Evolutionary conservation across 2,888 invertebrate species (phyloP), one percentile per base, ranked within the genome.

Genomic region (Drosophila algonquin): DNA sequence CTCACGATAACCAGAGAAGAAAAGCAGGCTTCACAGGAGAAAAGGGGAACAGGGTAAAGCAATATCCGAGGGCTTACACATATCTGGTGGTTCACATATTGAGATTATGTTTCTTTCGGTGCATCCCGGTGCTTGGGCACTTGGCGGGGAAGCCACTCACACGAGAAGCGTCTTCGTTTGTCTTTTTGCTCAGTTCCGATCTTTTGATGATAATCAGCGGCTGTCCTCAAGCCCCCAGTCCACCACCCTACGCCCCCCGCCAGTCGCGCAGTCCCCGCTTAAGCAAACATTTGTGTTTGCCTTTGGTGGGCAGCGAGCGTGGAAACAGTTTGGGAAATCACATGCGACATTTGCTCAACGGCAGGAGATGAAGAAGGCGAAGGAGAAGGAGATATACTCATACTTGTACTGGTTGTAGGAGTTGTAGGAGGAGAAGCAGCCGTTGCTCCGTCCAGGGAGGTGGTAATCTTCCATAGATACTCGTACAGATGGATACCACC

Each of bases 311-410:
- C 92, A 91, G 91, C 87, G 73, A 91, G 90, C 91, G 91, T 91
- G 91, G 91, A 91, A 91, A 91, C 91, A 91, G 91, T 91, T 92
- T 82, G 85, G 88, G 86, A 91, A 91, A 91, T 91, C 90, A 89
- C 91, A 90, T 89, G 90, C 91, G 85, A 90, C 90, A 90, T 89
- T 90, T 90, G 80, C 87, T 89, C 89, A 85, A 73, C 62, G 56
- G 47, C 58, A 58, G 46, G 35, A 57, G 12, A 27, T 55, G 40
- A 21, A 57, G 50, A 47, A 57, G 46, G 35, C 50, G 12, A 27
- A 55, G 40, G 21, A 57, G 50, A 47, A 52, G 50, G 40, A 21
- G 52, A 46, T 30, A 30, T 30, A 30, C 30, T 30, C 30, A 30
- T 30, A 30, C 30, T 30, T 30, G 8, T 7, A 8, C 30, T 30